Evolutionary conservation across 2,797 vertebrate genomes (phyloP).

Genomic region (Chiroxiphia lanceolata): DNA sequence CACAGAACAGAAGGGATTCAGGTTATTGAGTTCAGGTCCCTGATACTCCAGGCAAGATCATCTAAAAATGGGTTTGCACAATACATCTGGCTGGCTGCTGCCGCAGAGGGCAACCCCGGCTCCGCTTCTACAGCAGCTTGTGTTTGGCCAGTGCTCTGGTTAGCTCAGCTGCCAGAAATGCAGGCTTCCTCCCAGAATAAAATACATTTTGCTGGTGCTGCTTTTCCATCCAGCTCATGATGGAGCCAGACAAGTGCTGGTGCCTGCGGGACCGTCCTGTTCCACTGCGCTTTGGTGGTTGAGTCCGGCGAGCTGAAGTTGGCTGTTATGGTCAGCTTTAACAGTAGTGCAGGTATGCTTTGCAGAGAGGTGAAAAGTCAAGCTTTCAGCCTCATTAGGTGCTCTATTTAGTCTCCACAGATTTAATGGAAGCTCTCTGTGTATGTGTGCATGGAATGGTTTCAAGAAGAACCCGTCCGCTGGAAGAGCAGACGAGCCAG

Average conservation of each 20-base stretch:
- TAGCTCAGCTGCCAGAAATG: not conserved
- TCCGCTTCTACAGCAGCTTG: not conserved
- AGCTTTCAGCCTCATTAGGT: not conserved
- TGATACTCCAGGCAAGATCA: not conserved
- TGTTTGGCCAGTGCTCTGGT: not conserved
- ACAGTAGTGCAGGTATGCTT: not conserved
- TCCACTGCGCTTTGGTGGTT: not conserved
- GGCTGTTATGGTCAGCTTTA: not conserved
- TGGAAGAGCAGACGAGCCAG: slow-evolving; percentile 48
- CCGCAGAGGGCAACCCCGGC: not conserved
- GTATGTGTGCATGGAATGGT: not conserved
- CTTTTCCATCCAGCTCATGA: not conserved
- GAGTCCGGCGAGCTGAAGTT: not conserved
- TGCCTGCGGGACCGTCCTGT: not conserved
- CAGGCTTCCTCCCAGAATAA: not conserved
- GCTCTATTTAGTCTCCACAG: not conserved
- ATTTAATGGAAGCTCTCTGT: not conserved
- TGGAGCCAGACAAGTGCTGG: not conserved
- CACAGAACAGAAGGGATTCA: not conserved
- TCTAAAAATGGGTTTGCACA: slow-evolving; percentile 6
- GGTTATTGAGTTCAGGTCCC: slow-evolving; percentile 33
- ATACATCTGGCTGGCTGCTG: not conserved
- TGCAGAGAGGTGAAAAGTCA: not conserved
- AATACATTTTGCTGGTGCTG: not conserved
- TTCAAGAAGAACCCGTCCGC: slow-evolving; percentile 32